phyloP scores from a whole-genome alignment of 2,888 invertebrate genomes.

The Volucella bombylans region DNA sequence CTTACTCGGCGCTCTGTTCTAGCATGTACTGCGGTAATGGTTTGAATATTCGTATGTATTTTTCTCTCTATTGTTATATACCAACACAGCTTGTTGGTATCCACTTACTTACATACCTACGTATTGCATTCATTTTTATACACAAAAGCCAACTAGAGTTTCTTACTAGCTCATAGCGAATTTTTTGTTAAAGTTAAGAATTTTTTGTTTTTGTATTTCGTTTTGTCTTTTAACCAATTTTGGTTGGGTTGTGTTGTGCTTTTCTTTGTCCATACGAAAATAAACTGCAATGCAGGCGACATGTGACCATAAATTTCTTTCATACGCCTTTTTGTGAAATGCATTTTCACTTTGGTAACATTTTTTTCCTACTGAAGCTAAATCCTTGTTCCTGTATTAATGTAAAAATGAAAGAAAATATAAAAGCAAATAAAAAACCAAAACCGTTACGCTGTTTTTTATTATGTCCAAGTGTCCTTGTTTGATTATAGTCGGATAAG shows the following conservation, averaged over 20 bases:
- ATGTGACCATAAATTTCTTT: conserved; percentile 71
- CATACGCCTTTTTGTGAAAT: conserved; percentile 65
- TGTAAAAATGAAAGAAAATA: conserved; percentile 35
- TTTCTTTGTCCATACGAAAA: conserved; percentile 52
- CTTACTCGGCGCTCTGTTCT: conserved; percentile 38
- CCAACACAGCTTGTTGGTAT: background rate
- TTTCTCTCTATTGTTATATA: no score
- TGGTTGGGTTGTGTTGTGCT: conserved; percentile 57
- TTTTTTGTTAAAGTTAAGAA: conserved; percentile 53
- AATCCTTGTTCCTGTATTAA: conserved; percentile 64
- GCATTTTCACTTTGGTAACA: conserved; percentile 62
- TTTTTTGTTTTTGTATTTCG: conserved; percentile 45
- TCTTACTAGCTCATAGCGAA: conserved; percentile 19
- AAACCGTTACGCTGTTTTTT: conserved; percentile 60
- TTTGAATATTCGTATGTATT: conserved; percentile 15
- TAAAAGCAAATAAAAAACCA: background rate
- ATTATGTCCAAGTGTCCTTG: conserved; percentile 66
- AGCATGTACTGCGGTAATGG: conserved; percentile 62
- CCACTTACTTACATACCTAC: background rate
- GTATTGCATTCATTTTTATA: conserved; percentile 16
- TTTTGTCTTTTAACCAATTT: conserved; percentile 50
- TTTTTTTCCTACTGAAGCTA: conserved; percentile 58
- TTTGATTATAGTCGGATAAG: conserved; percentile 65
- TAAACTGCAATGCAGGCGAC: conserved; percentile 72
- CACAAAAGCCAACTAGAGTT: conserved; percentile 17